These are phyloP conservation scores for Scatophagus argus DNA, from an alignment of 2,113 vertebrate species.

Conservation along the genomic window DNA sequence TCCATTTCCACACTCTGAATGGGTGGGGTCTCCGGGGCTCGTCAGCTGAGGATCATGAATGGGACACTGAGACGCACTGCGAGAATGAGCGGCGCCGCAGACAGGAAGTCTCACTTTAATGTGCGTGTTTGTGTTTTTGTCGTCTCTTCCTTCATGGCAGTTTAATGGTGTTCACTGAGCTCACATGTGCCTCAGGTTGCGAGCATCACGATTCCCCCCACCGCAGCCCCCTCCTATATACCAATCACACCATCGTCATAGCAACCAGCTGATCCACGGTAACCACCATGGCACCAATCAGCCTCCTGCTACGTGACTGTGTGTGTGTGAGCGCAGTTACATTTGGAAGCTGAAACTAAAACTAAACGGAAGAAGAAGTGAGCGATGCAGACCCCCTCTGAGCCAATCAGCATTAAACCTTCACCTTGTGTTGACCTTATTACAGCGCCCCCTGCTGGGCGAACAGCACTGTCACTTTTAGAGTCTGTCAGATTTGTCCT, in stretches of 20 bases:
- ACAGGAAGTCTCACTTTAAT: too few relatives aligned
- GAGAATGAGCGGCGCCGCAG: too few relatives aligned
- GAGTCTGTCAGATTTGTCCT: background rate
- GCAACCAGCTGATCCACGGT: conserved; percentile 46
- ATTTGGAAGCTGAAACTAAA: conserved; percentile 25
- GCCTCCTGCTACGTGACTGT: conserved; percentile 47
- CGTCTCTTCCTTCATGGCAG: background rate
- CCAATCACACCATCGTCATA: conserved; percentile 55
- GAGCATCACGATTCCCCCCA: background rate
- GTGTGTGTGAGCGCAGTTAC: background rate
- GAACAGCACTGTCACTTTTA: background rate
- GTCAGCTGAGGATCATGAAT: too few relatives aligned
- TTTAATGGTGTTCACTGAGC: too few relatives aligned
- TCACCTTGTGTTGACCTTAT: conserved; percentile 20
- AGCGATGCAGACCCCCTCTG: background rate
- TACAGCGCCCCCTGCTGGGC: conserved; percentile 44
- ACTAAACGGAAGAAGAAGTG: conserved; percentile 1
- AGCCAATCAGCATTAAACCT: conserved; percentile 37
- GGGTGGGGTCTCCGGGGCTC: too few relatives aligned
- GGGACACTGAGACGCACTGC: too few relatives aligned
- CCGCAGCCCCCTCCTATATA: background rate
- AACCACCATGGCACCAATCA: conserved; percentile 60
- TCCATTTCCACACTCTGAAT: too few relatives aligned
- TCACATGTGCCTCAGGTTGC: background rate
- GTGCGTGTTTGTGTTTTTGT: background rate